These are phyloP conservation scores for Acronicta aceris DNA, from an alignment of 2,888 invertebrate species.

Conservation along the genomic window DNA sequence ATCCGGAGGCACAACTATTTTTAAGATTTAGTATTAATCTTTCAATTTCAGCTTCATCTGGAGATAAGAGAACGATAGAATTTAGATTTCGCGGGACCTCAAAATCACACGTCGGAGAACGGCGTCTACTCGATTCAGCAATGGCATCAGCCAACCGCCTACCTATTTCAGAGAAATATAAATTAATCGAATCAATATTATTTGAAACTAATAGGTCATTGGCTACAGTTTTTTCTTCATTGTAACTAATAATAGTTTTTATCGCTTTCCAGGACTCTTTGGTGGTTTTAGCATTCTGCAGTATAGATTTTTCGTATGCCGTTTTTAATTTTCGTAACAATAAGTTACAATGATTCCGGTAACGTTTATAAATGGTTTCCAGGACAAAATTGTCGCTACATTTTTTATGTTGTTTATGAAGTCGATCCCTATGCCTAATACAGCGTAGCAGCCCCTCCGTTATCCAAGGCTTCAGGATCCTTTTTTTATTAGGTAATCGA, in stretches of 20 bases:
- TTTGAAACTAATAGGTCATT: not conserved
- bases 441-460: too few species aligned
- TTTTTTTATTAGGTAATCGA: too few species aligned
- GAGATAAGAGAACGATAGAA: not conserved
- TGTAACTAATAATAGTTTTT: not conserved
- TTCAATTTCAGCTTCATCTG: conserved; percentile 3
- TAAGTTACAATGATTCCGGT: too few species aligned
- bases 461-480: too few species aligned
- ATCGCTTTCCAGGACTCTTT: conserved; percentile 1
- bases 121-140: not conserved
- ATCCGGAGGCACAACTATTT: conserved; percentile 1
- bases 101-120: not conserved
- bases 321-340: too few species aligned
- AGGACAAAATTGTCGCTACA: too few species aligned
- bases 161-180: not conserved
- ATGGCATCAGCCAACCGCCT: not conserved
- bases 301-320: not conserved
- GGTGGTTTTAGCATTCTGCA: conserved; percentile 1
- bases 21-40: not conserved
- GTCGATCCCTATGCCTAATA: too few species aligned
- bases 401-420: too few species aligned
- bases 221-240: not conserved
- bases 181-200: not conserved
- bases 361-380: too few species aligned
- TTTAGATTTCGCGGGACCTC: not conserved